Conservation (phyloP, 2,113 vertebrate genomes). For the Polypterus senegalus region DNA sequence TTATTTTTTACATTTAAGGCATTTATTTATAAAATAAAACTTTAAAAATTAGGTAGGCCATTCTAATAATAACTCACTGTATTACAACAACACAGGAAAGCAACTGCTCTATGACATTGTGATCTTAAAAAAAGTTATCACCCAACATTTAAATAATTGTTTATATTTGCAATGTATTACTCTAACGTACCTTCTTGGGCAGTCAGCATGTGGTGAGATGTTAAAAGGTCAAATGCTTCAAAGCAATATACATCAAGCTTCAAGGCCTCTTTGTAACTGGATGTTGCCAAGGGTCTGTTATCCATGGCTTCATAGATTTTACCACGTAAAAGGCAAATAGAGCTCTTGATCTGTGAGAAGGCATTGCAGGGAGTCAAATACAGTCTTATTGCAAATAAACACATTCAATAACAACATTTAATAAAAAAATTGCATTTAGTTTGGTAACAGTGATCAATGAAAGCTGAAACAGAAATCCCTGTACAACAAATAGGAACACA, state of each 20-base stretch:
- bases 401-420: too few species aligned
- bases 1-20: too few species aligned
- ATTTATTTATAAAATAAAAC: too few species aligned
- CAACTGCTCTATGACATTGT: background rate
- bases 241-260: conserved; percentile 98
- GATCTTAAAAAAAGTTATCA: background rate
- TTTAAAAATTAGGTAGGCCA: too few species aligned
- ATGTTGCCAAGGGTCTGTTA: conserved; percentile 83
- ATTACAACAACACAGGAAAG: background rate
- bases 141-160: background rate
- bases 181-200: conserved; percentile 82
- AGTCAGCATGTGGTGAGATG: conserved; percentile 94
- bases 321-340: conserved; percentile 88
- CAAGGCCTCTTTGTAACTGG: conserved; percentile 96
- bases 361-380: conserved; percentile 29
- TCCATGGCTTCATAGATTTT: conserved; percentile 97
- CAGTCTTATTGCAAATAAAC: conserved; percentile 9
- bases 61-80: background rate
- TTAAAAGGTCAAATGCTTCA: conserved; percentile 97
- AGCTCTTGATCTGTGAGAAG: conserved; percentile 80
- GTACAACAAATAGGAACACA: too few species aligned
- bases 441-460: too few species aligned
- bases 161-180: background rate
- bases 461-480: too few species aligned
- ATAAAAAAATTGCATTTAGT: too few species aligned